These are phyloP conservation scores for Lithobius niger DNA, from an alignment of 1,140 invertebrate species.

Conservation along the genomic window DNA sequence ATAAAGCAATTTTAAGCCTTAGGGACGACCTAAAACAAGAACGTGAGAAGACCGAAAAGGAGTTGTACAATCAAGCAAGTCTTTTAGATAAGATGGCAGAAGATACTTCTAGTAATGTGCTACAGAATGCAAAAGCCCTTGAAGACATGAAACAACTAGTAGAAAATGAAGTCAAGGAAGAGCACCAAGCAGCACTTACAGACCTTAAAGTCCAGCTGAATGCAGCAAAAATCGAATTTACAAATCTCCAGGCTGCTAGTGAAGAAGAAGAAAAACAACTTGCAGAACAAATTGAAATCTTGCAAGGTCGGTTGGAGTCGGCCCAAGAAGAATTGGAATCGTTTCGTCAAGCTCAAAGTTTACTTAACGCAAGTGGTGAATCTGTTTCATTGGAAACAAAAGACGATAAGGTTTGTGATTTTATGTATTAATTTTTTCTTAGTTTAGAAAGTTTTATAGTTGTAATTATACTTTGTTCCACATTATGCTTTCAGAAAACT, in stretches of 20 bases:
- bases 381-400: not conserved
- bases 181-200: not conserved
- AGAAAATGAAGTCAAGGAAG: not conserved
- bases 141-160: not conserved
- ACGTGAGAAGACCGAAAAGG: not conserved
- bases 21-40: not conserved
- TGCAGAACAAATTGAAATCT: not conserved
- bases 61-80: not conserved
- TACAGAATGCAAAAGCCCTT: not conserved
- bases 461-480: too few relatives aligned
- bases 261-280: not conserved
- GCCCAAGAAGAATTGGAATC: not conserved
- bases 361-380: not conserved
- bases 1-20: not conserved
- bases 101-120: not conserved
- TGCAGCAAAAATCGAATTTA: not conserved
- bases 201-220: not conserved
- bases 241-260: not conserved
- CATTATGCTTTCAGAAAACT: too few relatives aligned
- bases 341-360: not conserved
- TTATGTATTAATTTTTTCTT: too few relatives aligned
- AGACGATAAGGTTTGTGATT: too few relatives aligned
- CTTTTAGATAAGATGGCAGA: not conserved
- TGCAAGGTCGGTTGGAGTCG: not conserved
- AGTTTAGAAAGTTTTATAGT: too few relatives aligned